phyloP scores from a whole-genome alignment of 2,888 invertebrate species.

The Cataglyphis rosenhaueri region DNA sequence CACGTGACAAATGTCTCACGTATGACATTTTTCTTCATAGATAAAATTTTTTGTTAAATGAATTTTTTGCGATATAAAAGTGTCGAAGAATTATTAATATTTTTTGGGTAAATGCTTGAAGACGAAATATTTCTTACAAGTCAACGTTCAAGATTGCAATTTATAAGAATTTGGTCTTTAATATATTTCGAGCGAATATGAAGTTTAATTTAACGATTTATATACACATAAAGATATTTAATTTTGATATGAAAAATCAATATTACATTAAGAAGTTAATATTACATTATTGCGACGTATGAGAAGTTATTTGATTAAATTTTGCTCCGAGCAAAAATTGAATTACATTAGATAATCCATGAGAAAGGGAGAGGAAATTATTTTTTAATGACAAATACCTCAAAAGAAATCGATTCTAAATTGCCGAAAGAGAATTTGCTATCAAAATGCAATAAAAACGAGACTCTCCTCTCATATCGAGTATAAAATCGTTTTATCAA shows the following conservation, averaged over 20 bases:
- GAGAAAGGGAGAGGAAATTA: neutral
- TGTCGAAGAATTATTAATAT: neutral
- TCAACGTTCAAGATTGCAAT: neutral
- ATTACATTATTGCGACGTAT: neutral
- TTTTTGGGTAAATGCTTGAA: neutral
- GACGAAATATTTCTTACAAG: neutral
- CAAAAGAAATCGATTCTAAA: neutral
- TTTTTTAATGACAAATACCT: constrained; percentile 13
- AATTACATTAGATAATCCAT: neutral
- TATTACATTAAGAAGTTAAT: neutral
- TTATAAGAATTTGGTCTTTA: neutral
- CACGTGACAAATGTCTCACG: neutral
- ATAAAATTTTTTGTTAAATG: neutral
- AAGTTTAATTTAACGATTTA: constrained; percentile 12
- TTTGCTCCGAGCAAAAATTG: neutral
- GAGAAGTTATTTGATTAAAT: constrained; percentile 26
- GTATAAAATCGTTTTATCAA: neutral
- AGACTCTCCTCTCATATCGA: neutral
- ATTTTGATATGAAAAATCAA: constrained; percentile 11
- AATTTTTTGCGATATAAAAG: neutral
- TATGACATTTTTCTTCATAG: neutral
- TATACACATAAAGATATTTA: neutral
- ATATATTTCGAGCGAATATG: neutral
- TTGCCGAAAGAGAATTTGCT: neutral
- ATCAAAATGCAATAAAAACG: neutral